A percentile compares a stretch with the other conserved stretches of the same genome.
These are phyloP conservation scores for Meiosimyza platycephala DNA, from an alignment of 2,888 invertebrate genomes.

Conservation along the genomic window DNA sequence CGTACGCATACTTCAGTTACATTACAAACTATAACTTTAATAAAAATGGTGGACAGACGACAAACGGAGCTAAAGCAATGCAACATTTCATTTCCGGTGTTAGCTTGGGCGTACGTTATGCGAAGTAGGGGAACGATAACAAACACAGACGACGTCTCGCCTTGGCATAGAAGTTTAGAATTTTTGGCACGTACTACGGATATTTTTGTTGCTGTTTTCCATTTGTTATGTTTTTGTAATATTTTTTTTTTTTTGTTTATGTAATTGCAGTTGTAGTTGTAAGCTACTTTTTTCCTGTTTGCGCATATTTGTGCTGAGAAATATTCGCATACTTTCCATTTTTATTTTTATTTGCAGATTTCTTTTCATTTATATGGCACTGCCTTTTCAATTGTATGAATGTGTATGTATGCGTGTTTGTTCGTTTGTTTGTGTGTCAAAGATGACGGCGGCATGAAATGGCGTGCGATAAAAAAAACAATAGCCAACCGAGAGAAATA, in stretches of 20 bases:
- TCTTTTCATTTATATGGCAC: background rate
- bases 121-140: no score
- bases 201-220: slow-evolving; percentile 3
- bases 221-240: background rate
- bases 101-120: background rate
- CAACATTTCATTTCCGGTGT: background rate
- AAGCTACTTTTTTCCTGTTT: background rate
- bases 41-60: slow-evolving; percentile 13
- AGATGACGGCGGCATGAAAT: no score
- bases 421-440: background rate
- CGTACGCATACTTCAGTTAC: slow-evolving; percentile 21
- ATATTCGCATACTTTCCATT: background rate
- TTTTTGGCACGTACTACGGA: slow-evolving; percentile 27
- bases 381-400: no score
- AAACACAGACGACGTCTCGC: background rate
- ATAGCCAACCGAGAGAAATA: no score
- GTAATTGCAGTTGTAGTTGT: slow-evolving; percentile 4
- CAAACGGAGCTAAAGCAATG: background rate
- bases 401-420: slow-evolving; percentile 4
- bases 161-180: slow-evolving; percentile 1
- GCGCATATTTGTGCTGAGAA: background rate
- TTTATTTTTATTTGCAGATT: background rate
- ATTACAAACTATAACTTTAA: slow-evolving; percentile 25
- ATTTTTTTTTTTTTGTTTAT: no score
- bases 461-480: no score